Evolutionary conservation across 2,113 vertebrate genomes (phyloP).

Genomic region (Alaudala cheleensis): DNA sequence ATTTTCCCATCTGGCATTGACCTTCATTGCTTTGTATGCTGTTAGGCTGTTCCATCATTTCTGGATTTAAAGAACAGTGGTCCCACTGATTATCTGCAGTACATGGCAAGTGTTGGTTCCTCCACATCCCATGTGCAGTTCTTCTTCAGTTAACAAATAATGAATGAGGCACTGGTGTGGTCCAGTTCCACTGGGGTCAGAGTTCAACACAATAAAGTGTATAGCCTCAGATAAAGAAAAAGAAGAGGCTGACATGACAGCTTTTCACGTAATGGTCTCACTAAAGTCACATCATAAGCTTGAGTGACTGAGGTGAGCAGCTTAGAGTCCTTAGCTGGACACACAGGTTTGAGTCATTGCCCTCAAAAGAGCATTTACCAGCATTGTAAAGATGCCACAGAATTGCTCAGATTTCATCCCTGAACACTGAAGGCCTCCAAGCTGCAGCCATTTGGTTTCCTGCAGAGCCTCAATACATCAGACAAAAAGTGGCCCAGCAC

Average conservation of each 20-base stretch:
- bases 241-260: neutral
- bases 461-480: neutral
- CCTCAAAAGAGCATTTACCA: neutral
- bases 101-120: neutral
- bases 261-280: neutral
- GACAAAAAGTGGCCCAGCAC: neutral
- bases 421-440: neutral
- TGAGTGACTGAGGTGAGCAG: neutral
- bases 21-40: fast-evolving
- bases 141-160: neutral
- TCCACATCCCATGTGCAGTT: neutral
- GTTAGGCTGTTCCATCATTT: neutral
- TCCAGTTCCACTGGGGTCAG: neutral
- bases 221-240: neutral
- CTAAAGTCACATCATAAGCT: neutral
- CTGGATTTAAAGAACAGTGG: neutral
- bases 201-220: fast-evolving
- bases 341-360: constrained; percentile 20
- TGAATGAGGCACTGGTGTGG: fast-evolving
- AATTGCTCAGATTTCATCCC: neutral
- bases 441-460: constrained; percentile 19
- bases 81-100: neutral
- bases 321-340: neutral
- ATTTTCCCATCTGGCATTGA: neutral
- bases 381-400: neutral